Evolutionary conservation across 2,888 invertebrate species (phyloP).

Genomic region (Ephialtes manifestator): DNA sequence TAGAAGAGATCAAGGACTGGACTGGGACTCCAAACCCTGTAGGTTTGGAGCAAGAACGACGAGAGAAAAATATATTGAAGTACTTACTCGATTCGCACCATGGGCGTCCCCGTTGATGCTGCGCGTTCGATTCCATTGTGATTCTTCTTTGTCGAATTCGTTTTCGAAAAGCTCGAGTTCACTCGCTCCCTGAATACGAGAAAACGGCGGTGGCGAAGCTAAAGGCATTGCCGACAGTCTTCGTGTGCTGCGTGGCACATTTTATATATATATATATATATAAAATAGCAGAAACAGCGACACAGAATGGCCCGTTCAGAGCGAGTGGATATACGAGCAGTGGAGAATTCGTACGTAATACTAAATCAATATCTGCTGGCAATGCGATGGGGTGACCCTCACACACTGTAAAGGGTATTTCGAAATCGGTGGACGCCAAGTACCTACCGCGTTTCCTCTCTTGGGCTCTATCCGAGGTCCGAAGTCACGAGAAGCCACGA

Average conservation of each 20-base stretch:
- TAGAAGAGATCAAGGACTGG: not conserved
- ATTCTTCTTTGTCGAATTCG: constrained; percentile 73
- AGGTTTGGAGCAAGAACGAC: constrained; percentile 26
- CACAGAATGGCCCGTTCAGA: constrained; percentile 74
- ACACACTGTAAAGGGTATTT: constrained; percentile 76
- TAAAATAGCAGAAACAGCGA: not conserved
- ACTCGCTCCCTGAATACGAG: constrained; percentile 75
- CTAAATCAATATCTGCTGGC: constrained; percentile 83
- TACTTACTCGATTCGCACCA: constrained; percentile 41
- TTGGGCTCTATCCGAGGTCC: constrained; percentile 2
- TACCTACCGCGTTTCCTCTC: constrained; percentile 20
- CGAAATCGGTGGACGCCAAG: constrained; percentile 70
- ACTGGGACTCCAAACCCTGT: no score
- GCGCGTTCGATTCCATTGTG: constrained; percentile 65
- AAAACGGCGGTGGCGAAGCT: constrained; percentile 68
- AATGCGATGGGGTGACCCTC: constrained; percentile 73
- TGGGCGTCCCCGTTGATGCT: constrained; percentile 47
- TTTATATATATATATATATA: not conserved
- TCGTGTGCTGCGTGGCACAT: not conserved
- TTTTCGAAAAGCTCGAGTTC: constrained; percentile 77
- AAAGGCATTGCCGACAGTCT: constrained; percentile 25
- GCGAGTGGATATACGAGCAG: constrained; percentile 23
- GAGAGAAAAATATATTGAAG: constrained; percentile 63
- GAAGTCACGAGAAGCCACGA: constrained; percentile 6
- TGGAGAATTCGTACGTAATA: constrained; percentile 80